A percentile compares a stretch with the other conserved stretches of the same genome.
phyloP scores from a whole-genome alignment of 2,888 invertebrate genomes.

The Xestia rhomboidea region DNA sequence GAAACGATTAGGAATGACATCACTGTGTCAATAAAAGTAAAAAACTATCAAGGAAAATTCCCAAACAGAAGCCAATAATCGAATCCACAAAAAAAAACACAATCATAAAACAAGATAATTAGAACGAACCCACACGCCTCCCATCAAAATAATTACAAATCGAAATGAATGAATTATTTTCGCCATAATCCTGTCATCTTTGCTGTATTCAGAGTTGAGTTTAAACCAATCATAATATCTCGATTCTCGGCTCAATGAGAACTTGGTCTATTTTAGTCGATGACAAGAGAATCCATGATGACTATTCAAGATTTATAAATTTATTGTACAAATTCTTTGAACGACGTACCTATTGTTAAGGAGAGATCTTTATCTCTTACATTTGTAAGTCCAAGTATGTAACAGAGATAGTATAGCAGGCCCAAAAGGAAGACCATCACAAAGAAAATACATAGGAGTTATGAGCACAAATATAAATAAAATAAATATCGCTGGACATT shows the following conservation, averaged over 20 bases:
- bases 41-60: neutral
- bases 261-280: constrained; percentile 59
- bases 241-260: constrained; percentile 33
- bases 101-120: constrained; percentile 4
- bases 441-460: neutral
- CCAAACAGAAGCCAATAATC: constrained; percentile 23
- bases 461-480: neutral
- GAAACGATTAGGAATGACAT: neutral
- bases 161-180: constrained; percentile 19
- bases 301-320: constrained; percentile 44
- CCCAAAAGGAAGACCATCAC: neutral
- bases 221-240: constrained; percentile 23
- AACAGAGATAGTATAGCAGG: constrained; percentile 1
- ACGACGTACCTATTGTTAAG: constrained; percentile 54
- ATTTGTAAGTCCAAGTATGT: neutral
- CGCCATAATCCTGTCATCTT: constrained; percentile 16
- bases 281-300: constrained; percentile 39
- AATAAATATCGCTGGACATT: no score
- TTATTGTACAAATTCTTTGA: constrained; percentile 51
- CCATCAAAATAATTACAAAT: constrained; percentile 31
- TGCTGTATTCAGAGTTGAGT: constrained; percentile 31
- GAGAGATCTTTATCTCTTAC: constrained; percentile 12
- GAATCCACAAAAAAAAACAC: constrained; percentile 17
- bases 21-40: neutral
- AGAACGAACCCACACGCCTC: neutral